Evolutionary conservation across 2,113 vertebrate species (phyloP).

Genomic region (Triplophysa dalaica): DNA sequence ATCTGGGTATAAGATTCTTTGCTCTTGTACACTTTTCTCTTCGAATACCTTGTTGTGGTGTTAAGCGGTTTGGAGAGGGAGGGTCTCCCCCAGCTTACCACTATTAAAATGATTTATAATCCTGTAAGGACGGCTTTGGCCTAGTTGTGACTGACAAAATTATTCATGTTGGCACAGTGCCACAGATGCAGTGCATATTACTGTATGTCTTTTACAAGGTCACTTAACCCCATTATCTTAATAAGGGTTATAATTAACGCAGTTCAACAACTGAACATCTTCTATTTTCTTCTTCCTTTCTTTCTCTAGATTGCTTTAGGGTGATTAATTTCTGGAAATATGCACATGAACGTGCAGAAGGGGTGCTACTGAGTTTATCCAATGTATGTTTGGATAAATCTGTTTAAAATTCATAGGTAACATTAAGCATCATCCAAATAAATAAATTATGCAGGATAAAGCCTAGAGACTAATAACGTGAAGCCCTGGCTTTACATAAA

Average conservation of each 20-base stretch:
- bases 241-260: constrained; percentile 25
- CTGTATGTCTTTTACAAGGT: constrained; percentile 54
- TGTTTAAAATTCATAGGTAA: background rate
- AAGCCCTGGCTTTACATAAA: too few species aligned
- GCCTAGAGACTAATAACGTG: too few species aligned
- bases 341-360: background rate
- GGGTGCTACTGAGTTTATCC: background rate
- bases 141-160: constrained; percentile 68
- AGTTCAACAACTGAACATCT: constrained; percentile 19
- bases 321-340: background rate
- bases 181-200: constrained; percentile 57
- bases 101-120: constrained; percentile 70
- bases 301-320: background rate
- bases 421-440: background rate
- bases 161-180: constrained; percentile 37
- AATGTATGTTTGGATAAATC: background rate
- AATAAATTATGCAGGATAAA: background rate
- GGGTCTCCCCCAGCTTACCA: constrained; percentile 64
- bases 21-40: background rate
- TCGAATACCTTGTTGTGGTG: background rate
- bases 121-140: constrained; percentile 61
- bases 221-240: constrained; percentile 23
- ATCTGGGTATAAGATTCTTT: constrained; percentile 11
- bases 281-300: constrained; percentile 1
- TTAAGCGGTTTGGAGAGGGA: constrained; percentile 47